phyloP scores from a whole-genome alignment of 2,797 vertebrate genomes.

The Micropoecilia bifurca region DNA sequence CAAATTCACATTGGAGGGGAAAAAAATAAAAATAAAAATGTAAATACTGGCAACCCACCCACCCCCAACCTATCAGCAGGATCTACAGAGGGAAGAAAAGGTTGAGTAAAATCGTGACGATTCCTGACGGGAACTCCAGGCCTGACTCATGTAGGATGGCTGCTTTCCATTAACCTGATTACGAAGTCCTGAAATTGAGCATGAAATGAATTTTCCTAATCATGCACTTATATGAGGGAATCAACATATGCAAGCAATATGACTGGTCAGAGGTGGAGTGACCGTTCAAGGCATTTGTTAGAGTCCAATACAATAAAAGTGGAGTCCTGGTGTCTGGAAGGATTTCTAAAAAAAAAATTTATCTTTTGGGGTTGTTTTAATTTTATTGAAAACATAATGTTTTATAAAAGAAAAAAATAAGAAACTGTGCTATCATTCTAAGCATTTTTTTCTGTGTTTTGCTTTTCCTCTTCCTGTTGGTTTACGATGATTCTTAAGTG shows the following conservation, averaged over 20 bases:
- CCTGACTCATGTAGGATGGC: conserved; percentile 44
- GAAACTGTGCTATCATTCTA: not conserved
- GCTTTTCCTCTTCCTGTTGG: not conserved
- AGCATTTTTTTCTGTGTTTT: not conserved
- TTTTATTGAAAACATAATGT: not conserved
- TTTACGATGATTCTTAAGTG: not conserved
- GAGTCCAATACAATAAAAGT: conserved; percentile 29
- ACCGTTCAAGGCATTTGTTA: conserved; percentile 32
- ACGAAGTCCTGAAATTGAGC: conserved; percentile 63
- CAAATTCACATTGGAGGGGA: not conserved
- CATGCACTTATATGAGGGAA: conserved; percentile 36
- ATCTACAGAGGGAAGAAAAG: conserved; percentile 27
- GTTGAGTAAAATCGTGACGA: conserved; percentile 26
- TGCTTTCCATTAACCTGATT: conserved; percentile 74
- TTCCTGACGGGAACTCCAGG: conserved; percentile 3
- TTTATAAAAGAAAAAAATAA: not conserved
- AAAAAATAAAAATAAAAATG: not conserved
- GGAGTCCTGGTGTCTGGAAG: not conserved
- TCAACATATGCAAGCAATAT: conserved; percentile 65
- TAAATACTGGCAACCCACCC: not conserved
- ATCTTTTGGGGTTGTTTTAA: not conserved
- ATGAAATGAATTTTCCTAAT: conserved; percentile 69
- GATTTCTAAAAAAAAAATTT: not conserved
- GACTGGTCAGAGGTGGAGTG: conserved; percentile 51
- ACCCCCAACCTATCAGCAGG: conserved; percentile 10